These are phyloP conservation scores for Tipula confusa DNA, from an alignment of 2,888 invertebrate species.

Conservation along the genomic window DNA sequence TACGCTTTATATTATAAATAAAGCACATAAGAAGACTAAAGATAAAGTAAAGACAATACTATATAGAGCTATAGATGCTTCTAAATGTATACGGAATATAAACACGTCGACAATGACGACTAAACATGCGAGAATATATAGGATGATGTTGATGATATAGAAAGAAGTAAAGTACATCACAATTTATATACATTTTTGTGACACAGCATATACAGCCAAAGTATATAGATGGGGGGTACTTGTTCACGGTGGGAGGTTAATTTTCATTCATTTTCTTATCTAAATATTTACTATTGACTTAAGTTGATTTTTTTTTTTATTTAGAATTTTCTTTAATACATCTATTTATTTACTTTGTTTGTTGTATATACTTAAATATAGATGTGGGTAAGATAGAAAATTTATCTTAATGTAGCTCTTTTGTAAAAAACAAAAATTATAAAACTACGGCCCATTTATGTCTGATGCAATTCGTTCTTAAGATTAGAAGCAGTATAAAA, in stretches of 20 bases:
- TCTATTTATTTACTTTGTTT: not conserved
- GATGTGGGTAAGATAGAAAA: not conserved
- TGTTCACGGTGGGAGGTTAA: not conserved
- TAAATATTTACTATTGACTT: constrained; percentile 12
- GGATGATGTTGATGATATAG: not conserved
- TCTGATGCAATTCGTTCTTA: not conserved
- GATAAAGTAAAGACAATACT: not conserved
- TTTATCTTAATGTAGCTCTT: not conserved
- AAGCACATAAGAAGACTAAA: not conserved
- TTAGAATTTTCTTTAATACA: not conserved
- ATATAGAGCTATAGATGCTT: not conserved
- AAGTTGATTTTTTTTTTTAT: not conserved
- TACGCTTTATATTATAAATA: not conserved
- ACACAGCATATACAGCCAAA: not conserved
- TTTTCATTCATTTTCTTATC: constrained; percentile 9
- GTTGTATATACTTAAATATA: not conserved
- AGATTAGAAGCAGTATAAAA: not conserved
- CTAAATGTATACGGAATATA: not conserved
- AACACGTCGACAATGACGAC: not conserved
- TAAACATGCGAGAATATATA: not conserved
- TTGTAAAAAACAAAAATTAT: not conserved
- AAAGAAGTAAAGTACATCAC: not conserved
- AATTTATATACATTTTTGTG: not conserved
- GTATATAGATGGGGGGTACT: not conserved
- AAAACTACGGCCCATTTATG: not conserved